Conservation (phyloP, 2,113 vertebrate genomes). For the Taurulus bubalis region DNA sequence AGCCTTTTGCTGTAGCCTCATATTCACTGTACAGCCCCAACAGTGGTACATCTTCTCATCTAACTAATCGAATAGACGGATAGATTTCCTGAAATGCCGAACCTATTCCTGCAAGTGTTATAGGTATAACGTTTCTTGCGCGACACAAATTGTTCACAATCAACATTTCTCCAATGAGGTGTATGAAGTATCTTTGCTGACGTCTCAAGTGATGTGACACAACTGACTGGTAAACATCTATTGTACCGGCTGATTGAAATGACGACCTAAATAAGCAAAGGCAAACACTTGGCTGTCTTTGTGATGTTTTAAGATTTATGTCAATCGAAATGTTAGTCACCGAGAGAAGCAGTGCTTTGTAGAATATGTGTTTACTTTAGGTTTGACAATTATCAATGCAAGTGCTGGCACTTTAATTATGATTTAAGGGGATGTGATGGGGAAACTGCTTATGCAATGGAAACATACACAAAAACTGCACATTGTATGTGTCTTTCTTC, state of each 20-base stretch:
- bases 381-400: not conserved
- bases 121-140: no score
- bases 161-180: not conserved
- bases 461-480: not conserved
- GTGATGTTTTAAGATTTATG: not conserved
- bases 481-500: not conserved
- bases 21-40: not conserved
- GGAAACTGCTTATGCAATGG: constrained; percentile 4
- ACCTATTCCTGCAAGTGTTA: not conserved
- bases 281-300: constrained; percentile 5
- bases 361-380: not conserved
- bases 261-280: not conserved
- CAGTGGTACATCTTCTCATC: not conserved
- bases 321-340: constrained; percentile 7
- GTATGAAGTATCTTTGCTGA: not conserved
- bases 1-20: not conserved
- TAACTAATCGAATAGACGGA: not conserved
- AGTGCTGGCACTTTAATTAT: constrained; percentile 10
- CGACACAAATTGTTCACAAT: not conserved
- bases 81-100: not conserved
- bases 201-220: not conserved
- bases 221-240: not conserved
- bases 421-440: not conserved
- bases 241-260: not conserved
- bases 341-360: not conserved